These are phyloP conservation scores for Neodiprion pinetum DNA, from an alignment of 1,140 invertebrate species.

Conservation along the genomic window DNA sequence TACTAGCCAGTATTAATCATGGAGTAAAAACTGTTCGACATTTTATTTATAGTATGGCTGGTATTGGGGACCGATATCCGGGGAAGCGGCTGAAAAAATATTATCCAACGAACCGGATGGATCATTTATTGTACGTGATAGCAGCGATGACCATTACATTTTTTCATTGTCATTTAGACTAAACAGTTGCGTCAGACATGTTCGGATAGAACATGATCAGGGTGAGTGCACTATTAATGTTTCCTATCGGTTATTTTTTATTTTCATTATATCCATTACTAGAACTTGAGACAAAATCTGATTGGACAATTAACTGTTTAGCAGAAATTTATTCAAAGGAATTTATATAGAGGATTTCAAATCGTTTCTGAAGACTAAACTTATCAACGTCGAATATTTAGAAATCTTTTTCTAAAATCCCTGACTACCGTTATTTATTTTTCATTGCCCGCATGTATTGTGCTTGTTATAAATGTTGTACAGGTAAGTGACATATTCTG, in stretches of 20 bases:
- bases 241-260: too few relatives aligned
- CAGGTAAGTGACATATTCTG: too few relatives aligned
- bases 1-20: slow-evolving; percentile 14
- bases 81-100: slow-evolving; percentile 92
- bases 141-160: slow-evolving; percentile 96
- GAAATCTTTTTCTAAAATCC: too few relatives aligned
- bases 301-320: slow-evolving; percentile 1
- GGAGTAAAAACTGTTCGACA: slow-evolving; percentile 16
- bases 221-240: slow-evolving; percentile 66
- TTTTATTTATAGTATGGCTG: slow-evolving; percentile 82
- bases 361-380: too few relatives aligned
- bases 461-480: too few relatives aligned
- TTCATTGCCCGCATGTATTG: too few relatives aligned
- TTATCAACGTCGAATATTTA: too few relatives aligned
- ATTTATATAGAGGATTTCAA: slow-evolving; percentile 9
- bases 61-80: slow-evolving; percentile 98
- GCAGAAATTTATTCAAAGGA: too few relatives aligned
- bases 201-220: slow-evolving; percentile 97
- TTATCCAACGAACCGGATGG: slow-evolving; percentile 94
- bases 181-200: slow-evolving; percentile 91
- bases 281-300: slow-evolving; percentile 13
- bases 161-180: slow-evolving; percentile 96
- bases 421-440: too few relatives aligned
- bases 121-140: slow-evolving; percentile 95
- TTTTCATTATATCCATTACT: too few relatives aligned